A percentile compares a stretch with the other conserved stretches of the same genome.
These are phyloP conservation scores for Forbesichthys papilliferus DNA, from an alignment of 2,113 vertebrate species.

Conservation along the genomic window DNA sequence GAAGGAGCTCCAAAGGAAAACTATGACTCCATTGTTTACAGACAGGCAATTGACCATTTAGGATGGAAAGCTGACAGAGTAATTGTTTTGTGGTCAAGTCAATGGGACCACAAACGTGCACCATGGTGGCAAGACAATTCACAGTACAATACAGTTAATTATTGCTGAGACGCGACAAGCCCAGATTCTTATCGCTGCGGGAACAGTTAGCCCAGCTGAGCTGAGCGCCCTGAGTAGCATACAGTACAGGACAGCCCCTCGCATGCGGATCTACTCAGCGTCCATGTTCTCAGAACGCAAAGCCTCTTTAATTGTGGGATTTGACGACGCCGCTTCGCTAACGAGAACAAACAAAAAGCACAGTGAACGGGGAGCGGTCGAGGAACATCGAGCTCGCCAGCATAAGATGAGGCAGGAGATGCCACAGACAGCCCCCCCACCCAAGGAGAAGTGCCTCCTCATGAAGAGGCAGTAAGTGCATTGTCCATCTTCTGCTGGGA, in stretches of 20 bases:
- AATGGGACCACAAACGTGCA: constrained; percentile 43
- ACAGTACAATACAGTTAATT: constrained; percentile 10
- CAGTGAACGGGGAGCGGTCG: constrained; percentile 16
- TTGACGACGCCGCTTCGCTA: constrained; percentile 53
- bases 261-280: constrained; percentile 28
- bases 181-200: constrained; percentile 41
- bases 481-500: constrained; percentile 1
- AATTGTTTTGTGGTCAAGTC: constrained; percentile 61
- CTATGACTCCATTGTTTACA: constrained; percentile 31
- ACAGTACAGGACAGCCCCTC: constrained; percentile 17
- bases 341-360: constrained; percentile 70
- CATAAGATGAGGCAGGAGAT: neutral
- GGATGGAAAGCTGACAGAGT: constrained; percentile 45
- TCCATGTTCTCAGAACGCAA: constrained; percentile 63
- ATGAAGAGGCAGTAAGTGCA: constrained; percentile 15
- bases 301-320: constrained; percentile 73
- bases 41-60: constrained; percentile 54
- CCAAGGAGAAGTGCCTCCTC: constrained; percentile 30
- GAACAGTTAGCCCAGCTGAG: constrained; percentile 34
- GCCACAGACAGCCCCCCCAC: too few relatives aligned
- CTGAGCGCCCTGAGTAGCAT: neutral
- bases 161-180: constrained; percentile 15
- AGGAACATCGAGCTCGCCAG: constrained; percentile 49
- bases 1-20: constrained; percentile 8
- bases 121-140: constrained; percentile 30